Percentiles rank a stretch among this genome's conserved stretches.
Conservation (phyloP, 92 coral and sea anemone genomes). For the Actinostola sp. region DNA sequence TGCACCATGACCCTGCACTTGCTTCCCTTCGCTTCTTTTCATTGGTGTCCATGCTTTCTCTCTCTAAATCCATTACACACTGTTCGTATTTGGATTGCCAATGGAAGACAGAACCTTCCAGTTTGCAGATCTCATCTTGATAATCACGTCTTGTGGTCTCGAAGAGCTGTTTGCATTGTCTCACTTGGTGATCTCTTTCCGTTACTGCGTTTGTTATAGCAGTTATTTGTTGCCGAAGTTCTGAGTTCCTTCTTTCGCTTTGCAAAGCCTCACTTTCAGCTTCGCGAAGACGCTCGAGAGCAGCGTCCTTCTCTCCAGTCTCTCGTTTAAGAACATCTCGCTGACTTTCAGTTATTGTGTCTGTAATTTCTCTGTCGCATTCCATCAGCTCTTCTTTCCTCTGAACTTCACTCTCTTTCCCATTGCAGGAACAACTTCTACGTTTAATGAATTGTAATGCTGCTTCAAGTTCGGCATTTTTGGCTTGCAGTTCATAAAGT, state of each 20-base stretch:
- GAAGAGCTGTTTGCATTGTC: conserved; percentile 23
- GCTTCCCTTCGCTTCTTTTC: not conserved
- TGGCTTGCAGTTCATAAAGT: conserved; percentile 40
- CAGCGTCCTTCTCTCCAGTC: conserved; percentile 4
- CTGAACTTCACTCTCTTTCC: conserved; percentile 24
- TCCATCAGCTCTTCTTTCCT: conserved; percentile 25
- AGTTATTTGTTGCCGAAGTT: conserved; percentile 1
- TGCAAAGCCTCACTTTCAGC: conserved; percentile 20
- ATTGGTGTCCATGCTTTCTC: not conserved
- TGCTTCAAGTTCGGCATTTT: conserved; percentile 47
- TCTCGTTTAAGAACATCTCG: conserved; percentile 2
- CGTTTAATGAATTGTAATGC: conserved; percentile 37
- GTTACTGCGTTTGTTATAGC: conserved; percentile 7
- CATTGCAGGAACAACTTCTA: conserved; percentile 18
- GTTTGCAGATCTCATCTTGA: conserved; percentile 31
- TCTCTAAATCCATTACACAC: conserved; percentile 19
- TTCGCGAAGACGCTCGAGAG: conserved; percentile 8
- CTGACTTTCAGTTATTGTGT: not conserved
- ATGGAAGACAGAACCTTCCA: conserved; percentile 14
- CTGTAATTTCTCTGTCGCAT: conserved; percentile 9
- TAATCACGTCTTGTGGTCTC: conserved; percentile 10
- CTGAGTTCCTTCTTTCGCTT: conserved; percentile 22
- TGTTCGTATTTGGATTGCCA: conserved; percentile 40
- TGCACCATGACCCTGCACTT: not conserved
- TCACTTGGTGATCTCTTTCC: conserved; percentile 25